These are phyloP conservation scores for Malurus elegans DNA, from an alignment of 2,113 vertebrate species.

Conservation along the genomic window DNA sequence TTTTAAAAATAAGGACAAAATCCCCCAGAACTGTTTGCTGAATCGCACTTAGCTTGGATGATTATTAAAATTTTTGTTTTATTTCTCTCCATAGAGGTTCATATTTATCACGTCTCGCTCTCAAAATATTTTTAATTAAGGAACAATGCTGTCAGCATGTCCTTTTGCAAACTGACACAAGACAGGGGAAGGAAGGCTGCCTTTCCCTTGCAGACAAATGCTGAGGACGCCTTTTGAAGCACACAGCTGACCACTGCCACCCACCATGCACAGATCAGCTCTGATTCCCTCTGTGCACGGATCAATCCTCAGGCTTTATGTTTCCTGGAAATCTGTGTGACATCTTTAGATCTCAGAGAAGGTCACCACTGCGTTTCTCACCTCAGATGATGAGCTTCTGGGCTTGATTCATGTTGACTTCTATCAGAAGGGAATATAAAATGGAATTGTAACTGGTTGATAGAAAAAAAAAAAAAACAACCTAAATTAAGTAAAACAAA, in stretches of 20 bases:
- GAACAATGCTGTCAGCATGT: not conserved
- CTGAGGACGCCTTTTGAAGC: not conserved
- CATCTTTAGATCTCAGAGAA: slow-evolving; percentile 12
- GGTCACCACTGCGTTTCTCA: not conserved
- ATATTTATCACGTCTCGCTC: not conserved
- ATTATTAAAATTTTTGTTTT: not conserved
- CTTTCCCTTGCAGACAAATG: not conserved
- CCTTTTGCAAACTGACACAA: not conserved
- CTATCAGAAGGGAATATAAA: slow-evolving; percentile 5
- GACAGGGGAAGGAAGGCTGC: not conserved
- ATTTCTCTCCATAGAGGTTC: not conserved
- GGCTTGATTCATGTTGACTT: slow-evolving; percentile 5
- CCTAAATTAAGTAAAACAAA: slow-evolving; percentile 48
- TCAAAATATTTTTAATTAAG: not conserved
- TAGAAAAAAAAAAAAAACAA: slow-evolving; percentile 8
- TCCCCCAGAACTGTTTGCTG: not conserved
- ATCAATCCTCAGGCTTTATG: not conserved
- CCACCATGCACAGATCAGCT: not conserved
- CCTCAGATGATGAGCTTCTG: not conserved
- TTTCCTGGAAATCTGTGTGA: not conserved
- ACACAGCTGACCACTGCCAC: slow-evolving; percentile 5
- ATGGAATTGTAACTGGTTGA: not conserved
- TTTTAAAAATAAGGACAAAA: not conserved
- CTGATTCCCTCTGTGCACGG: not conserved
- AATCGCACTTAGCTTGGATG: not conserved